Conservation (phyloP, 2,113 vertebrate genomes). For the Lota lota region DNA sequence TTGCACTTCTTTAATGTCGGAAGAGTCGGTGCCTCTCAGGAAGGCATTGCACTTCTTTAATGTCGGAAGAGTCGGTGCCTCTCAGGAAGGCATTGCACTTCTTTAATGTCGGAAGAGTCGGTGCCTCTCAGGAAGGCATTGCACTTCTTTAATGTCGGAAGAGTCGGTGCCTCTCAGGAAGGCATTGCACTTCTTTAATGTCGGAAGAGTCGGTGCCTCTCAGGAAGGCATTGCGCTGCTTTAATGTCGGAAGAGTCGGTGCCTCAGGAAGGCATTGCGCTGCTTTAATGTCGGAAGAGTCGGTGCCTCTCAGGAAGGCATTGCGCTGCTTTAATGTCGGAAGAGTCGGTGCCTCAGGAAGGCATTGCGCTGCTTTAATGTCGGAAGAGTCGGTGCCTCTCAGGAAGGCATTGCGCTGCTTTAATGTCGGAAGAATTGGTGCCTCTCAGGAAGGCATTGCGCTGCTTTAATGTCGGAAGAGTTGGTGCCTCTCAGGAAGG, state of each 20-base stretch:
- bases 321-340: constrained; percentile 54
- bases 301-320: constrained; percentile 50
- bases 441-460: constrained; percentile 39
- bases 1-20: constrained; percentile 46
- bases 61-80: constrained; percentile 57
- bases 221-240: constrained; percentile 54
- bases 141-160: constrained; percentile 36
- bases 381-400: too few species aligned
- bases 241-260: constrained; percentile 59
- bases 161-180: constrained; percentile 57
- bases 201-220: constrained; percentile 59
- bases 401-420: constrained; percentile 41
- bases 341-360: constrained; percentile 58
- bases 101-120: too few species aligned
- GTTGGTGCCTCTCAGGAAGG: constrained; percentile 53
- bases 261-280: too few species aligned
- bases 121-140: constrained; percentile 40
- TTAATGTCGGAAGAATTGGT: constrained; percentile 62
- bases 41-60: constrained; percentile 55
- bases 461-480: constrained; percentile 54
- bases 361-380: too few species aligned
- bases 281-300: too few species aligned
- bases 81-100: too few species aligned
- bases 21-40: constrained; percentile 60
- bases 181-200: constrained; percentile 40